These are phyloP conservation scores for Oncorhynchus mykiss DNA, from an alignment of 2,113 vertebrate genomes.

Conservation along the genomic window DNA sequence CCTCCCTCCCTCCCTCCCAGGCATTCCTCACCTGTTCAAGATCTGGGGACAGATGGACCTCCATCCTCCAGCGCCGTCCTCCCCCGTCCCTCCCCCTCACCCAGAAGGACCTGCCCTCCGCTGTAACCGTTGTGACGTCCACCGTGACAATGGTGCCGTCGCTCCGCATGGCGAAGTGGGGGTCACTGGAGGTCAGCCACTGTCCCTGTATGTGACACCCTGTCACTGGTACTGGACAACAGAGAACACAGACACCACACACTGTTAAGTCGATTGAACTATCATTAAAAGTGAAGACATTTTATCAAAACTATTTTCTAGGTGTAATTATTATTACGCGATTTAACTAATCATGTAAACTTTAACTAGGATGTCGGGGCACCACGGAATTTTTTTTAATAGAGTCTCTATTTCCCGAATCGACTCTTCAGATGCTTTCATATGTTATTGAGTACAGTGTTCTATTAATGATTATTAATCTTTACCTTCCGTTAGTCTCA, in stretches of 20 bases:
- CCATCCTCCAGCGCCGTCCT: constrained; percentile 58
- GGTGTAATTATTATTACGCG: too few species aligned
- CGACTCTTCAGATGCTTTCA: too few species aligned
- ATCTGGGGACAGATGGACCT: constrained; percentile 57
- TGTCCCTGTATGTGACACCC: constrained; percentile 18
- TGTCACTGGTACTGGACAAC: constrained; percentile 40
- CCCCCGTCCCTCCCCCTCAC: constrained; percentile 64
- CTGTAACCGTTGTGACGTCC: constrained; percentile 1
- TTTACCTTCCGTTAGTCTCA: too few species aligned
- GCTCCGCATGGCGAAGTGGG: constrained; percentile 35
- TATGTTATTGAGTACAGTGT: too few species aligned
- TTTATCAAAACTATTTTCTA: too few species aligned
- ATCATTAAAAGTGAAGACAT: too few species aligned
- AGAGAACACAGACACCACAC: not conserved
- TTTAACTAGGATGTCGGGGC: too few species aligned
- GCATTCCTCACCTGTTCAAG: constrained; percentile 61
- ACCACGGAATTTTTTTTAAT: too few species aligned
- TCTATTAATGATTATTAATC: too few species aligned
- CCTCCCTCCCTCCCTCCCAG: not conserved
- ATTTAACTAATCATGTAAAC: too few species aligned
- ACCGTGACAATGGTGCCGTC: constrained; percentile 42
- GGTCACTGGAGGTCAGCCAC: constrained; percentile 35
- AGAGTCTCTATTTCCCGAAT: too few species aligned
- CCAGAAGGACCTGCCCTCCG: constrained; percentile 58
- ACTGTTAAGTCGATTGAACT: not conserved